Evolutionary conservation across 2,113 vertebrate genomes (phyloP), one percentile per base, ranked within the genome.

Genomic region (Pangasianodon hypophthalmus): DNA sequence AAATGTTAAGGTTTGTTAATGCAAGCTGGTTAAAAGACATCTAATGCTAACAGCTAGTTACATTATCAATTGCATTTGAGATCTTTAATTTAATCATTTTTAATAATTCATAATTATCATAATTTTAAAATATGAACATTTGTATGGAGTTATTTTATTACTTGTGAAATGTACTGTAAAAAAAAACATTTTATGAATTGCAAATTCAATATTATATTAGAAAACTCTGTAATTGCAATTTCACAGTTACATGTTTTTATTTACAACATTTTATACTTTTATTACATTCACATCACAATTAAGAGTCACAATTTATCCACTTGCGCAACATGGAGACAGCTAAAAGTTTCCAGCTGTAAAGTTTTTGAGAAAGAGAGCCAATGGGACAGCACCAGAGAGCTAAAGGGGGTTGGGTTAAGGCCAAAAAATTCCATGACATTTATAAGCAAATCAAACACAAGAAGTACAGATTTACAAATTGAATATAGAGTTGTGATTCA

Each of bases 141-240:
- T 83, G 52, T 83, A 58, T 13, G 16, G n/a, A 82, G n/a, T 37
- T 41, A 21, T 58, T 44, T 84, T 84, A 44, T 44, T 84, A 84
- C 58, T 62, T 84, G 4, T 29, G 54, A 44, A 84, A 62, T 46
- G 26, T 50, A 79, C 75, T 50, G 46, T 79, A 79, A 44, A 52
- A 32, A 82, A 82, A 80, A n/a, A 13, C 52, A 1, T 79, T 48
- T 79, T n/a, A 29, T 32, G 6, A 54, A 82, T 21, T 56, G 52
- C 37, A 82, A 52, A 32, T 24, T 58, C 52, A 37, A 32, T 52
- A 82, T 50, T 2, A 29, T 29, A 50, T 52, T 80, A 81, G 26
- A 56, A 56, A 56, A 29, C 18, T 50, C 3, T 77, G 32, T 73
- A 48, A 48, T 77, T 79, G 75, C 75, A 79, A 13, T 79, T 79